phyloP scores from a whole-genome alignment of 2,113 vertebrate genomes.

The Carettochelys insculpta region DNA sequence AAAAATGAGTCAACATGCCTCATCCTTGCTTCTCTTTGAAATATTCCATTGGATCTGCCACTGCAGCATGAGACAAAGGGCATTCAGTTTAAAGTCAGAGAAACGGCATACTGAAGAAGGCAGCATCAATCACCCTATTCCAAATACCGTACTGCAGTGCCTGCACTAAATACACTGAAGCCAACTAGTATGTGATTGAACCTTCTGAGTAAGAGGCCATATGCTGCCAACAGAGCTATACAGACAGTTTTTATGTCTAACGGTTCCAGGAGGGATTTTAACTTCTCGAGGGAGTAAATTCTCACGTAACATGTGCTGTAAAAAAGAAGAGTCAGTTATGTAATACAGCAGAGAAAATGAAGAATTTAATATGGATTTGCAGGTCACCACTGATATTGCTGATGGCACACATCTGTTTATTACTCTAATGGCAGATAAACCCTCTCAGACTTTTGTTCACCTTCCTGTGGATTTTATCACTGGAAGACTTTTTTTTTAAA shows the following conservation, averaged over 20 bases:
- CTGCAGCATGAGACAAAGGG: background rate
- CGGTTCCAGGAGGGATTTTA: background rate
- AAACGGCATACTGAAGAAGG: background rate
- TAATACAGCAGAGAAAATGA: background rate
- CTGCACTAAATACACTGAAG: background rate
- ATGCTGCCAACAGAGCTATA: background rate
- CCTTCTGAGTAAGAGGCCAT: background rate
- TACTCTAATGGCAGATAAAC: background rate
- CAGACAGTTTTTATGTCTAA: background rate
- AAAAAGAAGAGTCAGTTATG: background rate
- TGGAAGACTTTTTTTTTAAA: conserved; percentile 22
- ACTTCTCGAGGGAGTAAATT: background rate
- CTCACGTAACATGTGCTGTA: background rate
- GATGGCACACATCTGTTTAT: background rate
- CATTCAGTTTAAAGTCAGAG: background rate
- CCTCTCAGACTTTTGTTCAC: conserved; percentile 10
- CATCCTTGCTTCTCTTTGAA: background rate
- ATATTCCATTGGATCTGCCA: background rate
- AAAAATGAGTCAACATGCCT: background rate
- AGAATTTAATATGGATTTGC: background rate
- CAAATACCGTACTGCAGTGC: background rate
- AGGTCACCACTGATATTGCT: background rate
- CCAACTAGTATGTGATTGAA: background rate
- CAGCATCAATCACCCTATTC: background rate
- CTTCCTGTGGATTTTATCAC: conserved; percentile 8